Conservation (phyloP, 2,888 invertebrate species). For the Elegia similella region DNA sequence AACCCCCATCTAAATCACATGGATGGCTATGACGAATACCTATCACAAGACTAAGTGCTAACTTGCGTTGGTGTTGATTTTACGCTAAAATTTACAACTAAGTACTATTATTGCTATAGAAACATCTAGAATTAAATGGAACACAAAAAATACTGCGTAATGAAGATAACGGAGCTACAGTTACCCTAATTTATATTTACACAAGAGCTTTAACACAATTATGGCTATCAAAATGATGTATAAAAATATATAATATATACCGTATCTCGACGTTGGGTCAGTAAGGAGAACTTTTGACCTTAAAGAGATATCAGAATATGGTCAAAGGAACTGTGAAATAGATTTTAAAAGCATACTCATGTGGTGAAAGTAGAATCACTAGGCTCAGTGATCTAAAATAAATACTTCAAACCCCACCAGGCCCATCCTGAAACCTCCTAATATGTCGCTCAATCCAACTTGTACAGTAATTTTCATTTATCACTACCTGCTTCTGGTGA, state of each 20-base stretch:
- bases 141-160: slow-evolving; percentile 28
- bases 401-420: no score
- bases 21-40: neutral
- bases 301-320: no score
- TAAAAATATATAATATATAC: slow-evolving; percentile 44
- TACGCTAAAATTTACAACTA: slow-evolving; percentile 20
- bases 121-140: slow-evolving; percentile 19
- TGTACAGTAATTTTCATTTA: no score
- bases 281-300: no score
- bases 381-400: no score
- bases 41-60: neutral
- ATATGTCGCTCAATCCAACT: no score
- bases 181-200: slow-evolving; percentile 57
- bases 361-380: no score
- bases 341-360: no score
- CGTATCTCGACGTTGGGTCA: no score
- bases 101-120: slow-evolving; percentile 17
- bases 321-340: no score
- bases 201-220: slow-evolving; percentile 48
- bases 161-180: slow-evolving; percentile 19
- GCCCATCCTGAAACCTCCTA: no score
- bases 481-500: no score
- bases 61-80: slow-evolving; percentile 3
- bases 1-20: neutral
- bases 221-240: slow-evolving; percentile 48